Evolutionary conservation across 1,140 invertebrate genomes (phyloP).

Genomic region (Agrypnia vestita): DNA sequence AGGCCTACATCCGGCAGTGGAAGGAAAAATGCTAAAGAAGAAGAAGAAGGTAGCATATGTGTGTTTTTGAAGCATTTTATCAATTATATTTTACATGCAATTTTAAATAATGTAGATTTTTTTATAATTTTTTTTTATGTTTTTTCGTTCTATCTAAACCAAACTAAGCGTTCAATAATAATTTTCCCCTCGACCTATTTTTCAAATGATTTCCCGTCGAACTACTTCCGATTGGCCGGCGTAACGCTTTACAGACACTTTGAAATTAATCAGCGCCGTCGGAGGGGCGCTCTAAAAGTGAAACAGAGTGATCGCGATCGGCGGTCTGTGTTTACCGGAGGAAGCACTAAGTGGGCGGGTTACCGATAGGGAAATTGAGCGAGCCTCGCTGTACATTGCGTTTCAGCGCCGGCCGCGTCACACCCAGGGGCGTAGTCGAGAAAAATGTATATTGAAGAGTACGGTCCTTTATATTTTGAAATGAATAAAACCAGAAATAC

Average conservation of each 20-base stretch:
- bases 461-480: too few species aligned
- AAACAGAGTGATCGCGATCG: conserved; percentile 35
- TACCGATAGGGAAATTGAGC: conserved; percentile 41
- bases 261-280: conserved; percentile 10
- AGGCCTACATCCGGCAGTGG: too few species aligned
- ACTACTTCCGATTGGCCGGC: conserved; percentile 18
- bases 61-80: too few species aligned
- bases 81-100: too few species aligned
- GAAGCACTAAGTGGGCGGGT: conserved; percentile 42
- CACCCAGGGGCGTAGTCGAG: neutral
- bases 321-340: conserved; percentile 29
- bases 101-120: neutral
- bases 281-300: conserved; percentile 17
- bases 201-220: neutral
- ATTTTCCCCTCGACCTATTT: neutral
- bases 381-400: conserved; percentile 18
- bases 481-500: too few species aligned
- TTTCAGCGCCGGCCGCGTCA: neutral
- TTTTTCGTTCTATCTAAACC: neutral
- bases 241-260: conserved; percentile 19
- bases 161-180: neutral
- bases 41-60: too few species aligned
- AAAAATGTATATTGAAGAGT: neutral
- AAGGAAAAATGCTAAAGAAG: too few species aligned
- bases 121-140: neutral